phyloP scores from a whole-genome alignment of 2,888 invertebrate genomes.

The Plebejus anna region DNA sequence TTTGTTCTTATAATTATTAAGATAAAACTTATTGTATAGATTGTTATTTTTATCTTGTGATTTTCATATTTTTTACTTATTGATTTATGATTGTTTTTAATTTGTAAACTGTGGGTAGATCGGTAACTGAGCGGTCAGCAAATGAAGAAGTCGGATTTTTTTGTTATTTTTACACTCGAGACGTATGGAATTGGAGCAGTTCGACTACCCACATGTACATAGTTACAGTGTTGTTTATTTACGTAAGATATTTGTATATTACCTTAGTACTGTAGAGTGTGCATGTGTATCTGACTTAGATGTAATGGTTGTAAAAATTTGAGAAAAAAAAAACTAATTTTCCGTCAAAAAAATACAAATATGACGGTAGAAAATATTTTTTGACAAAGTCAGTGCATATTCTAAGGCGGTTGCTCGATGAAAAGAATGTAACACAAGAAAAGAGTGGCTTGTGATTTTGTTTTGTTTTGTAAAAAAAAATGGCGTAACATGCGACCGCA shows the following conservation, averaged over 20 bases:
- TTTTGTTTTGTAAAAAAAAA: conserved; percentile 60
- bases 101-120: conserved; percentile 36
- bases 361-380: conserved; percentile 64
- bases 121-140: conserved; percentile 23
- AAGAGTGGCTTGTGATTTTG: conserved; percentile 63
- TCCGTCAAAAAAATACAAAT: conserved; percentile 45
- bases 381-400: conserved; percentile 65
- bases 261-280: conserved; percentile 42
- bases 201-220: conserved; percentile 41
- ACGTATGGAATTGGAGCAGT: conserved; percentile 32
- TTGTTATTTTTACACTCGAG: conserved; percentile 26
- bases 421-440: conserved; percentile 66
- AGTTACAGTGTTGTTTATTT: conserved; percentile 39
- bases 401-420: conserved; percentile 56
- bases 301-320: conserved; percentile 48
- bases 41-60: conserved; percentile 28
- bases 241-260: conserved; percentile 47
- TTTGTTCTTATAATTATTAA: neutral
- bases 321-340: conserved; percentile 44
- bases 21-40: conserved; percentile 22
- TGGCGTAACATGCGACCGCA: conserved; percentile 60
- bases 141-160: neutral
- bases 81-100: conserved; percentile 32
- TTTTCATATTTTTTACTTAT: conserved; percentile 33
- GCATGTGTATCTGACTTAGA: conserved; percentile 54